These are phyloP conservation scores for Notiomystis cincta DNA, from an alignment of 2,113 vertebrate species.

Conservation along the genomic window DNA sequence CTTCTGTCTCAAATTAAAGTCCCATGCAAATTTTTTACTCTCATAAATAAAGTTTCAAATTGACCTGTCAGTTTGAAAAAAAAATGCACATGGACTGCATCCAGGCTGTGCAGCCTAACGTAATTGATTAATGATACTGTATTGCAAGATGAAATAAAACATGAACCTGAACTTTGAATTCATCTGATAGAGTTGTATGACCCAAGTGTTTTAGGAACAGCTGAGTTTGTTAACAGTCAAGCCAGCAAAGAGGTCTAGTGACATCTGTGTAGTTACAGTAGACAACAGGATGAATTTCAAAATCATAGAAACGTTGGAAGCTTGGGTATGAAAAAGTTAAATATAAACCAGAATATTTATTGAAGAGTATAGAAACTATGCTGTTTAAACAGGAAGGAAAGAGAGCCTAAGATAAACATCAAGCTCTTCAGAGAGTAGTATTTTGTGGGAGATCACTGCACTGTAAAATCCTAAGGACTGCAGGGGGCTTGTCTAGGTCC, in stretches of 20 bases:
- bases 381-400: conserved; percentile 15
- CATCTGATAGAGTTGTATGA: background rate
- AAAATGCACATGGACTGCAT: background rate
- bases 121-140: conserved; percentile 17
- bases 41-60: conserved; percentile 59
- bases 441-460: background rate
- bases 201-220: background rate
- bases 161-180: background rate
- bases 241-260: background rate
- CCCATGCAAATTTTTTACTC: conserved; percentile 29
- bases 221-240: background rate
- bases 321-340: background rate
- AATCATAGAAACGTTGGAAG: background rate
- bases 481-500: background rate
- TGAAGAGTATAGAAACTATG: background rate
- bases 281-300: background rate
- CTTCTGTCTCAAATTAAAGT: conserved; percentile 44
- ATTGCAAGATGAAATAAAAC: background rate
- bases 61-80: background rate
- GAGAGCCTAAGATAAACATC: conserved; percentile 10
- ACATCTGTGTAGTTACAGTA: background rate
- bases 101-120: background rate
- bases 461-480: background rate
- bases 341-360: background rate
- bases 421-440: conserved; percentile 6